Evolutionary conservation across 30 jellyfish, hydroid and myxozoan species (phyloP).

Genomic region (Hydractinia symbiolongicarpus): DNA sequence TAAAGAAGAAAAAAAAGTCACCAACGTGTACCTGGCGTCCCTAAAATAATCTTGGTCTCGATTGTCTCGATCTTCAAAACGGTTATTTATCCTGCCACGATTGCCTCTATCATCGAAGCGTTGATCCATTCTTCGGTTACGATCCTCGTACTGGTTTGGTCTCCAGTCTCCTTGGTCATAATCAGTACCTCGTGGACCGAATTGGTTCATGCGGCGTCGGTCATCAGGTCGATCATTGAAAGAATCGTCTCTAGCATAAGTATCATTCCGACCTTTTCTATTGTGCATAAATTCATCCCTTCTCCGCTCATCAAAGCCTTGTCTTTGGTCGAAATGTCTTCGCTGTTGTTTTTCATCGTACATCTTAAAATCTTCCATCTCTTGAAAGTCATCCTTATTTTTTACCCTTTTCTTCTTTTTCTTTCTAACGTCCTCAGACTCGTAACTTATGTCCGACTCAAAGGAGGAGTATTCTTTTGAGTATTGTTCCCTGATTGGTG

Average conservation of each 20-base stretch:
- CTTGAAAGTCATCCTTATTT: not conserved
- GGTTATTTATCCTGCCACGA: not conserved
- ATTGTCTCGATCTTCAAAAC: slow-evolving; percentile 6
- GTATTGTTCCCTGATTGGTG: slow-evolving; percentile 8
- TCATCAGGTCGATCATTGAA: slow-evolving; percentile 10
- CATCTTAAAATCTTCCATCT: not conserved
- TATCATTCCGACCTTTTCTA: not conserved
- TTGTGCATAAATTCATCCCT: slow-evolving; percentile 13
- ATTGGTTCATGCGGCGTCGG: slow-evolving; percentile 13
- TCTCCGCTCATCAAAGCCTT: slow-evolving; percentile 17
- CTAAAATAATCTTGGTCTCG: slow-evolving; percentile 7
- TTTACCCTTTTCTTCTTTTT: slow-evolving; percentile 8
- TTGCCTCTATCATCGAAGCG: not conserved
- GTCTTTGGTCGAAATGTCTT: not conserved
- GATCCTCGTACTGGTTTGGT: slow-evolving; percentile 12
- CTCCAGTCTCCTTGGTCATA: slow-evolving; percentile 13
- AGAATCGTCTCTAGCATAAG: not conserved
- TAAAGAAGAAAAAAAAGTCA: not conserved
- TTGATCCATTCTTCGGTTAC: slow-evolving; percentile 27
- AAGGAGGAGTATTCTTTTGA: slow-evolving; percentile 6
- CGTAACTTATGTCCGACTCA: slow-evolving; percentile 16
- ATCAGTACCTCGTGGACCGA: not conserved
- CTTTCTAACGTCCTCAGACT: slow-evolving; percentile 5
- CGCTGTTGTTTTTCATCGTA: not conserved
- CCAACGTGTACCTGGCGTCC: slow-evolving; percentile 7